Evolutionary conservation across 2,113 vertebrate species (phyloP).

Genomic region (Pseudois nayaur): DNA sequence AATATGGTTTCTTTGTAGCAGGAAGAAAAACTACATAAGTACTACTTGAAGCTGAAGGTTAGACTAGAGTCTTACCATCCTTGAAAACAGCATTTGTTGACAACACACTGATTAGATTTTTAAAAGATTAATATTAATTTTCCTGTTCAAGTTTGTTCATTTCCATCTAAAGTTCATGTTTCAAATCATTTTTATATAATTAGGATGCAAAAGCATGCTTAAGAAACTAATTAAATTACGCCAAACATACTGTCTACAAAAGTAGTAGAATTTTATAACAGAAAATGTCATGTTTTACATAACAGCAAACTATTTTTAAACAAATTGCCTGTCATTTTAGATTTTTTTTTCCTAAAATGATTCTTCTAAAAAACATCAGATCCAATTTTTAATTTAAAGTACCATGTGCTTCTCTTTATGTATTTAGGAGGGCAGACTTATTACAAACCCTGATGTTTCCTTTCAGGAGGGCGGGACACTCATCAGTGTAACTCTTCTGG

Average conservation of each 20-base stretch:
- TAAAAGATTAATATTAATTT: background rate
- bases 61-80: background rate
- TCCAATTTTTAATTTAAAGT: background rate
- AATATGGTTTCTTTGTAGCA: background rate
- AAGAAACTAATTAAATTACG: background rate
- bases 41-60: background rate
- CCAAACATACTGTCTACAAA: background rate
- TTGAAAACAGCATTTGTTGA: background rate
- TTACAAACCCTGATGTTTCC: background rate
- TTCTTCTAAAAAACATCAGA: background rate
- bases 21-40: background rate
- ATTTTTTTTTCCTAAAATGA: background rate
- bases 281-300: background rate
- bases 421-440: background rate
- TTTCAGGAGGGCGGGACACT: fast-evolving
- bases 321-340: background rate
- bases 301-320: background rate
- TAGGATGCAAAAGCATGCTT: background rate
- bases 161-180: background rate
- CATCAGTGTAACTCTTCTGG: background rate
- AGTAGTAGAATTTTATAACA: background rate
- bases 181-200: constrained; percentile 17
- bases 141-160: background rate
- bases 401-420: background rate
- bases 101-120: background rate